phyloP scores from a whole-genome alignment of 2,797 vertebrate species.

The Coilia nasus region DNA sequence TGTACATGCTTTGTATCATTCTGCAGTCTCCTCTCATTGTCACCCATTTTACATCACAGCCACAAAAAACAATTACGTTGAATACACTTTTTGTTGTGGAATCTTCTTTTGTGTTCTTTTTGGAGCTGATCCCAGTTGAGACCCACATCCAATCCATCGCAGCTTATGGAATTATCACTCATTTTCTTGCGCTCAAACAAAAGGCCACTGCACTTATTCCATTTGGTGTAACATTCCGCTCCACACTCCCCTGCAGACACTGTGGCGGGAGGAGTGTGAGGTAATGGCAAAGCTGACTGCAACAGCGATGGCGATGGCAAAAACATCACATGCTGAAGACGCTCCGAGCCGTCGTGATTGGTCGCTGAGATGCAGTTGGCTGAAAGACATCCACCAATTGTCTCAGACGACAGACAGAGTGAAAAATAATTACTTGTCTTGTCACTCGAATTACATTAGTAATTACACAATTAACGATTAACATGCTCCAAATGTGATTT shows the following conservation, averaged over 20 bases:
- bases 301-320: background rate
- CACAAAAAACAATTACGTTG: background rate
- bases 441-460: conserved; percentile 9
- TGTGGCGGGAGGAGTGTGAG: background rate
- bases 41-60: background rate
- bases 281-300: conserved; percentile 3
- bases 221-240: background rate
- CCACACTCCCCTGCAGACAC: background rate
- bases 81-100: background rate
- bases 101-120: conserved; percentile 10
- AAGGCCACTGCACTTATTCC: background rate
- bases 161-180: conserved; percentile 24
- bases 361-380: background rate
- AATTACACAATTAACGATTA: conserved; percentile 12
- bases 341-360: background rate
- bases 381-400: background rate
- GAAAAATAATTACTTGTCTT: conserved; percentile 17
- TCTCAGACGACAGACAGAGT: background rate
- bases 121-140: conserved; percentile 18
- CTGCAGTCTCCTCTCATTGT: background rate
- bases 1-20: conserved; percentile 3
- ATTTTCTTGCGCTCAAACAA: background rate
- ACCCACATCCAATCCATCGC: conserved; percentile 6
- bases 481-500: conserved; percentile 17
- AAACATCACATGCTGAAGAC: background rate